Evolutionary conservation across 2,113 vertebrate species (phyloP), one percentile per base, ranked within the genome.

Genomic region (Gnathonemus longibarbis): DNA sequence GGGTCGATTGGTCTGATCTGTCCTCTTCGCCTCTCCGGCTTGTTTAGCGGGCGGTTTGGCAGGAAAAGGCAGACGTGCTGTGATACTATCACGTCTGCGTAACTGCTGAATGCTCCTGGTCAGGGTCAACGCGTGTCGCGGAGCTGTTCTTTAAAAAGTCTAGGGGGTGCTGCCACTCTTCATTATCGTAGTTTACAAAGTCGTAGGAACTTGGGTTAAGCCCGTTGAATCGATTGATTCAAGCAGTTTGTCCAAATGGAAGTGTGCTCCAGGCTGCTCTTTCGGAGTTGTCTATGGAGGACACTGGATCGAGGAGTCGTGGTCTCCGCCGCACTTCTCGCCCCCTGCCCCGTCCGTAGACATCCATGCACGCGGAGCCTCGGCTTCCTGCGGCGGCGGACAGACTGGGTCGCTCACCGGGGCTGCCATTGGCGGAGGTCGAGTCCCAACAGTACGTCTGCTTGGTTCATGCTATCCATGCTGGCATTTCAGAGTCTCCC

Each of bases 311-410:
- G 4, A 21, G 50, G 46, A 77, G 62, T 49, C 27, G 62, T 66
- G 45, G 21, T 74, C 39, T 77, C 62, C 15, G 13, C 62, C 70
- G 45, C 27, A 13, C 88, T 94, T 56, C 89, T 92, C 46, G n/a
- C 85, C 11, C 88, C 88, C 52, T 90, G 90, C 27, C 11, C 89
- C 84, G 91, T 35, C 84, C 92, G 90, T 83, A 89, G 90, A 90
- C 62, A 49, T 5, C 80, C 35, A n/a, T 48, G 80, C 17, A 17
- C 53, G 8, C 19, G 17, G 35, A 58, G 27, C 15, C 53, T 45
- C 53, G 52, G 13, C 52, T 50, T 15, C 17, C 21, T 84, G 39
- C 45, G 21, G 46, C 84, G 24, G 19, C 17, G 80, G 13, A 19
- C 15, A 21, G 15, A 83, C 77, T 19, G 77, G 77, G 17, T 45